These are phyloP conservation scores for Gorsachius magnificus DNA, from an alignment of 2,797 vertebrate genomes.

Conservation along the genomic window DNA sequence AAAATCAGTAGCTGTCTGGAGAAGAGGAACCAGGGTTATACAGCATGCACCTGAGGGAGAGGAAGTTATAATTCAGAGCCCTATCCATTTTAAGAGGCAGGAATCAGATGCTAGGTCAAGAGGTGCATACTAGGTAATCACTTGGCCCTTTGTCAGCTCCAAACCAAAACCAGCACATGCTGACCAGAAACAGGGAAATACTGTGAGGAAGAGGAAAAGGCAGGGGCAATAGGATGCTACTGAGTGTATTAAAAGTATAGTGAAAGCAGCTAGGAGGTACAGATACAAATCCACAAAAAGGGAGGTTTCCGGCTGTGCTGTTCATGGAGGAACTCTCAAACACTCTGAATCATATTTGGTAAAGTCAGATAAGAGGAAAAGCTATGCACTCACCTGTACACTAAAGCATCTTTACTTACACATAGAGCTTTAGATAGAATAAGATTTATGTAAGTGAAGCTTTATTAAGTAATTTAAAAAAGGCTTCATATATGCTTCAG, in stretches of 20 bases:
- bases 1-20: background rate
- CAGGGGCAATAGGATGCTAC: no score
- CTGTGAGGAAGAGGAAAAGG: background rate
- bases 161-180: background rate
- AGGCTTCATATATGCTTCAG: background rate
- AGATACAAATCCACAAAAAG: background rate
- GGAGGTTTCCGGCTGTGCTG: background rate
- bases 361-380: background rate
- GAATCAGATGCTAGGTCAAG: background rate
- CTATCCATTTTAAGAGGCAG: background rate
- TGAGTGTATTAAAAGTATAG: background rate
- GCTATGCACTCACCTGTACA: background rate
- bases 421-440: background rate
- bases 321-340: background rate
- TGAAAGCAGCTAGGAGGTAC: background rate
- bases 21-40: background rate
- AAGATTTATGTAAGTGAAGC: background rate
- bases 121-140: background rate
- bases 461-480: background rate
- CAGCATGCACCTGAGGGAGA: rapidly evolving
- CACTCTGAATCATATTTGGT: background rate
- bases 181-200: background rate
- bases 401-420: background rate
- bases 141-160: background rate
- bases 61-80: background rate